A percentile compares a stretch with the other conserved stretches of the same genome.
Conservation (phyloP, 2,797 vertebrate genomes). For the Sus cebifrons region DNA sequence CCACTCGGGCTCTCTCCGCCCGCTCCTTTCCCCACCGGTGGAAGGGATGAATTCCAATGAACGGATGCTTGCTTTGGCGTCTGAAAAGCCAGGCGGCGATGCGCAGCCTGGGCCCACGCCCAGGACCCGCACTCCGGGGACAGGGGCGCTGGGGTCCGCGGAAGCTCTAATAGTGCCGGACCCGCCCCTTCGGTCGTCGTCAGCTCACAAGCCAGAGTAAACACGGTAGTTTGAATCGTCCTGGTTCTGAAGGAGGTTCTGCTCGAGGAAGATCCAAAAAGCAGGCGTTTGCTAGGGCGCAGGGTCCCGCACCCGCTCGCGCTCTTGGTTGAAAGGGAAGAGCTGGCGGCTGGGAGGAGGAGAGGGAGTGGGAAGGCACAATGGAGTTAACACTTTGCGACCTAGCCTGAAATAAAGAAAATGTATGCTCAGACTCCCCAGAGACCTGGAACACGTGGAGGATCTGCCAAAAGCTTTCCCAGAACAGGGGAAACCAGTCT, state of each 20-base stretch:
- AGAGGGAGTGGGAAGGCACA: background rate
- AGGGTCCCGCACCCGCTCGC: no score
- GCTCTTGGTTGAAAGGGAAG: background rate
- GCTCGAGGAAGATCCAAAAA: accelerated
- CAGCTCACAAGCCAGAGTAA: accelerated
- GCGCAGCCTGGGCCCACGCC: background rate
- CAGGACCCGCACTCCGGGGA: accelerated
- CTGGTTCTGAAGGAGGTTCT: accelerated
- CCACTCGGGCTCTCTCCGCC: background rate
- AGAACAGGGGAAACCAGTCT: slow-evolving; percentile 36
- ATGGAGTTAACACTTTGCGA: background rate
- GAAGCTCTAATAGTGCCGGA: accelerated
- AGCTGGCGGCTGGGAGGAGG: background rate
- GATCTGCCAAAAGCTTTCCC: slow-evolving; percentile 31
- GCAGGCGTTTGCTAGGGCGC: background rate
- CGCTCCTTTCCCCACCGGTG: accelerated
- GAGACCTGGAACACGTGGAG: background rate
- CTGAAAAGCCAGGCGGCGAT: background rate
- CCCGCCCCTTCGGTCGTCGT: accelerated
- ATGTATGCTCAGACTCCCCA: background rate
- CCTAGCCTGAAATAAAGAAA: background rate
- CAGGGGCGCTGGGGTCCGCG: accelerated
- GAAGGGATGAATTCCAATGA: no score
- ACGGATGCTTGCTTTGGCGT: background rate
- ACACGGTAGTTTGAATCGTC: background rate